Percentiles rank a stretch among this genome's conserved stretches.
Evolutionary conservation across 2,113 vertebrate species (phyloP).

Genomic region (Morone chrysops): DNA sequence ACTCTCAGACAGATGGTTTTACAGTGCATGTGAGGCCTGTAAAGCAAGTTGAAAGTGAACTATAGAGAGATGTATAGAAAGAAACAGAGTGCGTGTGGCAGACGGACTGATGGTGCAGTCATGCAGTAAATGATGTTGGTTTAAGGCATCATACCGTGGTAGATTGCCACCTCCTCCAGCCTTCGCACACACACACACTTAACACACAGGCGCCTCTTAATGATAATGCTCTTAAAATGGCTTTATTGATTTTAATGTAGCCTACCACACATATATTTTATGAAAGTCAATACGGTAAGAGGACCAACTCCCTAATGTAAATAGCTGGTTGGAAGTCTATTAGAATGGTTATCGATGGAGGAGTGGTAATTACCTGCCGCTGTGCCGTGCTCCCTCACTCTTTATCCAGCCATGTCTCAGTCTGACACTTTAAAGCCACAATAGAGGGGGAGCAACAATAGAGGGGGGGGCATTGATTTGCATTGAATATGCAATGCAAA

Average conservation of each 20-base stretch:
- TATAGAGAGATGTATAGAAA: conserved; percentile 37
- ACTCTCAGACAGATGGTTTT: not conserved
- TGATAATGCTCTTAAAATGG: conserved; percentile 83
- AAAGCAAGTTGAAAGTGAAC: conserved; percentile 30
- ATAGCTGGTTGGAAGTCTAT: conserved; percentile 78
- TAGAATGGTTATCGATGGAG: conserved; percentile 78
- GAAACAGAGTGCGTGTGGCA: conserved; percentile 23
- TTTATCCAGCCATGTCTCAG: conserved; percentile 59
- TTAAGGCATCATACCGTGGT: conserved; percentile 63
- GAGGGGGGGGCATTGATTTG: not conserved
- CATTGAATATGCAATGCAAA: conserved; percentile 57
- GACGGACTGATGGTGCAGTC: conserved; percentile 64
- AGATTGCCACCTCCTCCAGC: conserved; percentile 60
- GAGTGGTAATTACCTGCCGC: conserved; percentile 76
- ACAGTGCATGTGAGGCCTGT: conserved; percentile 20
- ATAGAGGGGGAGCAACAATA: conserved; percentile 19
- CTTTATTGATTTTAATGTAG: conserved; percentile 83
- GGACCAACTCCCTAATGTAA: conserved; percentile 74
- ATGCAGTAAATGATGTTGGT: conserved; percentile 82
- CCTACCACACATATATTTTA: conserved; percentile 76
- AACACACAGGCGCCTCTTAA: conserved; percentile 74
- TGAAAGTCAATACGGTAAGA: conserved; percentile 79
- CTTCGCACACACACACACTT: conserved; percentile 41
- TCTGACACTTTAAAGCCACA: conserved; percentile 60
- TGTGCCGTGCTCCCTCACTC: conserved; percentile 39